Conservation (phyloP, 2,113 vertebrate genomes). For the Chamaea fasciata region DNA sequence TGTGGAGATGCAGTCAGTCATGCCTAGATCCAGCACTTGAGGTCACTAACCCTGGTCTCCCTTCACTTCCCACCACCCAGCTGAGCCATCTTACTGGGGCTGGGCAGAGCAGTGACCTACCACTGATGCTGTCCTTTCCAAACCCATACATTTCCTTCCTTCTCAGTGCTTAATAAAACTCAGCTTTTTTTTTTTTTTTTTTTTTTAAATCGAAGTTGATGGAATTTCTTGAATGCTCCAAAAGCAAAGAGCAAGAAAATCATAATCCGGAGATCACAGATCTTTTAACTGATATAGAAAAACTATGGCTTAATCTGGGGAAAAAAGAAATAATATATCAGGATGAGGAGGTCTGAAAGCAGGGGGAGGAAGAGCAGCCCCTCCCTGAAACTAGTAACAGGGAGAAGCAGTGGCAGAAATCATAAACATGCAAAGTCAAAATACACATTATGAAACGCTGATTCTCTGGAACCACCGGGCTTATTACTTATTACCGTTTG, state of each 20-base stretch:
- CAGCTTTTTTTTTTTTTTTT: too few relatives aligned
- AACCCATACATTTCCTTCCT: background rate
- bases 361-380: background rate
- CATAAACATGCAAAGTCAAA: fast-evolving
- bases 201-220: background rate
- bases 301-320: background rate
- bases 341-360: background rate
- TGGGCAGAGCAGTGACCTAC: background rate
- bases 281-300: background rate
- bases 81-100: background rate
- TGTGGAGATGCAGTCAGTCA: background rate
- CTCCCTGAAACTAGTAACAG: background rate
- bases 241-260: background rate
- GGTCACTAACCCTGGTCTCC: background rate
- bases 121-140: background rate
- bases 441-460: fast-evolving
- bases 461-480: background rate
- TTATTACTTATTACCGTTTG: background rate
- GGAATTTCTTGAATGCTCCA: background rate
- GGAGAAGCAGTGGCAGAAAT: background rate
- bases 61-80: background rate
- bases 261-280: fast-evolving
- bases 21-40: background rate
- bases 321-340: background rate
- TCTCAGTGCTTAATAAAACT: background rate